A percentile compares a stretch with the other conserved stretches of the same genome.
Conservation (phyloP, 2,888 invertebrate genomes). For the Scaptomyza tumidula region DNA sequence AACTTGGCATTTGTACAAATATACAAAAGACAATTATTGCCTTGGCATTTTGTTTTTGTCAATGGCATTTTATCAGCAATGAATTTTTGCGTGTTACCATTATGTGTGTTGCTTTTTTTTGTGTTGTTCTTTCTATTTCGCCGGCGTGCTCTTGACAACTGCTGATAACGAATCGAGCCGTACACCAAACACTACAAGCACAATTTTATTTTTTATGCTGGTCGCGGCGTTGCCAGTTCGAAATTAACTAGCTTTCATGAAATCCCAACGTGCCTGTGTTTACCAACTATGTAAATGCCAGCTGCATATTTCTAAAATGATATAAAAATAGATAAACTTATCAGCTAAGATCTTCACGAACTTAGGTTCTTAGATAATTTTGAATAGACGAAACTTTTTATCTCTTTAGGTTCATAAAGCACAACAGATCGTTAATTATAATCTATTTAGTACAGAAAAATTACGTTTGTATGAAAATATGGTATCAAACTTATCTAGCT, state of each 20-base stretch:
- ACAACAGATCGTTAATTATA: too few species aligned
- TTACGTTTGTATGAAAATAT: too few species aligned
- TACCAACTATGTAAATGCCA: slow-evolving; percentile 10
- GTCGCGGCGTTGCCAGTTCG: slow-evolving; percentile 38
- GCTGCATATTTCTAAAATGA: too few species aligned
- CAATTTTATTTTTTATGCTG: slow-evolving; percentile 12
- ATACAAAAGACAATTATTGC: slow-evolving; percentile 43
- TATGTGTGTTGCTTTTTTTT: slow-evolving; percentile 8
- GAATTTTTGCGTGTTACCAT: slow-evolving; percentile 22
- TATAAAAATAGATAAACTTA: neutral
- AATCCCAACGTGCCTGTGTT: neutral
- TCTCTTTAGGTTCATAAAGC: too few species aligned
- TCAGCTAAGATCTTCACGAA: too few species aligned
- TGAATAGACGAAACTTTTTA: too few species aligned
- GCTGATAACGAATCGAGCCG: slow-evolving; percentile 44
- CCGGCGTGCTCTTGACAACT: slow-evolving; percentile 36
- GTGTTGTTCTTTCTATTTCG: slow-evolving; percentile 18
- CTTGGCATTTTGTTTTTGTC: slow-evolving; percentile 51
- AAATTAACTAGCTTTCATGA: slow-evolving; percentile 22
- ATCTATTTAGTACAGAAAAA: too few species aligned
- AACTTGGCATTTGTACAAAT: slow-evolving; percentile 28
- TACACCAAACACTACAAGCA: slow-evolving; percentile 4
- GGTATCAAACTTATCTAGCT: too few species aligned
- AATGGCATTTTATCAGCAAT: slow-evolving; percentile 68
- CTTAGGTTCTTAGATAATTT: too few species aligned